Evolutionary conservation across 2,113 vertebrate species (phyloP), one percentile per base, ranked within the genome.

Genomic region (Chionodraco myersi): DNA sequence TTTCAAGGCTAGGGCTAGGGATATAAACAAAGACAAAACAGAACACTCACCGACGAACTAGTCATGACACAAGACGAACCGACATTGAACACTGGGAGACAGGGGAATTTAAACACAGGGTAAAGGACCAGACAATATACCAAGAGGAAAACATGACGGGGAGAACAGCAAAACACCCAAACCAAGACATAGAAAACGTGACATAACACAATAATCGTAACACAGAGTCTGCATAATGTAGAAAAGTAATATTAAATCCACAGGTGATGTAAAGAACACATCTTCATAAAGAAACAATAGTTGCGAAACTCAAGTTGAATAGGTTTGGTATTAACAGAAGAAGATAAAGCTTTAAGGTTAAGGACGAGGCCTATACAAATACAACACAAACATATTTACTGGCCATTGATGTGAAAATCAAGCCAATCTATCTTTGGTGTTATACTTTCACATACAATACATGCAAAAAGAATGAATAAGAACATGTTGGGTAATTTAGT

Each of bases 371-470:
- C 11, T 53, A 10, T 21, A 36, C 11, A 47, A 74, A 36, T 1
- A 61, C 26, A 53, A 49, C 34, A 26, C 3, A 21, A 44, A 3
- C 36, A 56, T 21, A 74, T 48, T 13, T 0, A 0, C 23, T 0
- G 0, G 36, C 47, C 36, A 21, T 1, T 34, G 14, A 23, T 48
- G 13, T 15, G 36, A 72, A 72, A 14, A 36, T 77, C 45, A 76
- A 72, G 67, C 67, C 53, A 47, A 36, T 66, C 44, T 18, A 0
- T 70, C 65, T 52, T 26, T 21, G 36, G 53, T 78, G 18, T 73
- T 41, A 30, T 68, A 64, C 21, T 66, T 75, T 61, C 49, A 52
- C n/a, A 15, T 41, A 23, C 2, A 69, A 49, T 45, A 47, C 52
- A 54, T 54, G 26, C 34, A 23, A 68, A 6, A 56, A 3, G 4